phyloP scores from a whole-genome alignment of 2,113 vertebrate species.

The Ceuthmochares aereus region DNA sequence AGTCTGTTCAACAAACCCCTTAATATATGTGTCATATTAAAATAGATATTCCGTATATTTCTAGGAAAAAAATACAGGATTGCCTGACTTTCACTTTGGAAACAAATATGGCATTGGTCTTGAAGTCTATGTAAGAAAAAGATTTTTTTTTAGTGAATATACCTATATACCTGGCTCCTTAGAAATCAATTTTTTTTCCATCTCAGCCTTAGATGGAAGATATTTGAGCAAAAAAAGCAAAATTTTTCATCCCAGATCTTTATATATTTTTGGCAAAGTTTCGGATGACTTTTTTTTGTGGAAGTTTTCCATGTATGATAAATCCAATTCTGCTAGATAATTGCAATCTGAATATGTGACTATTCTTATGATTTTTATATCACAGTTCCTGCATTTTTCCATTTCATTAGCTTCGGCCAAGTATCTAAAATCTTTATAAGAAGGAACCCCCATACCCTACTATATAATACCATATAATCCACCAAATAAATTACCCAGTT shows the following conservation, averaged over 20 bases:
- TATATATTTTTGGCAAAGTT: background rate
- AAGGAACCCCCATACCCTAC: background rate
- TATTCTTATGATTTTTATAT: background rate
- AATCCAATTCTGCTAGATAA: background rate
- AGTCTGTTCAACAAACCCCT: background rate
- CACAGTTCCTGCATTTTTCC: background rate
- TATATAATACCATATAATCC: background rate
- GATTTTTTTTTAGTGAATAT: background rate
- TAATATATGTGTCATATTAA: background rate
- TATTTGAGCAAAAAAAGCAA: background rate
- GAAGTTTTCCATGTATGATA: background rate
- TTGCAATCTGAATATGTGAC: background rate
- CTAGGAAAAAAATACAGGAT: background rate
- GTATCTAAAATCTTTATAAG: background rate
- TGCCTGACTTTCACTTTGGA: background rate
- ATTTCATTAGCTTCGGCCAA: background rate
- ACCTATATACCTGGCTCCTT: background rate
- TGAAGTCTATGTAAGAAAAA: background rate
- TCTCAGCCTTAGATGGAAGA: background rate
- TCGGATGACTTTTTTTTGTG: background rate
- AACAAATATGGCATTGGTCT: background rate
- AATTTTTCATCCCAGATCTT: background rate
- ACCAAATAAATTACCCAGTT: background rate
- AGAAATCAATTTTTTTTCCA: background rate
- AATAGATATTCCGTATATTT: background rate